Base-by-base conservation (phyloP, 2,113 vertebrate genomes). In the Strix aluco region DNA sequence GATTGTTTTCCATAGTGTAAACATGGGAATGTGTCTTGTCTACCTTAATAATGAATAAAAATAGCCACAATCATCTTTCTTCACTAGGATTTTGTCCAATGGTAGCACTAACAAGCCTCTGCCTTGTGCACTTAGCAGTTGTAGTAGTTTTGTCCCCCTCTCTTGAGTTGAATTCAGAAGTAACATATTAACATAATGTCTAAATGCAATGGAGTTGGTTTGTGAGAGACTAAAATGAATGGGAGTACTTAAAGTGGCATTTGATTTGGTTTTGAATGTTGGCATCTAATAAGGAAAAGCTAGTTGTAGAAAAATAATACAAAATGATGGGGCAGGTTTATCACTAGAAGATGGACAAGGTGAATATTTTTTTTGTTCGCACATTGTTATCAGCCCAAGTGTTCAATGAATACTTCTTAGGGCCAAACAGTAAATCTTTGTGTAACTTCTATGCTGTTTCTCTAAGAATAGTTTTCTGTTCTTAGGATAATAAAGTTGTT, bases 311-410 rank as follows among this genome's bases (percentile, higher is more conserved):
- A 40, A 59, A 85, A 54, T 70, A 52, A 44, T n/a, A 15, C 17
- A 42, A 46, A 86, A 78, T 63, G 17, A 36, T 38, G 46, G 25
- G 11, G 9, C 42, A 62, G 11, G 18, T n/a, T 86, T 52, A 49
- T 38, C 0, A 0, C 30, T 59, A 13, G 32, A 75, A 81, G 38
- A 32, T 42, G 20, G 54, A 42, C 36, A 11, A 6, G 8, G 34
- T 49, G 40, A 80, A 15, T 86, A 6, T 44, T 70, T 61, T 42
- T 52, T 65, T 34, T 30, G 18, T 81, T 93, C 19, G 15, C 66
- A 13, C 4, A 0, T 57, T 69, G 36, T 71, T 79, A 82, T n/a
- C 34, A 88, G 16, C 77, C 58, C 4, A 11, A 1, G 61, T 85
- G 11, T 73, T 80, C 27, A 40, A 5, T 46, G 4, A 73, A 62